These are phyloP conservation scores for Hippocampus kuda DNA, from an alignment of 2,797 vertebrate species.

Conservation along the genomic window DNA sequence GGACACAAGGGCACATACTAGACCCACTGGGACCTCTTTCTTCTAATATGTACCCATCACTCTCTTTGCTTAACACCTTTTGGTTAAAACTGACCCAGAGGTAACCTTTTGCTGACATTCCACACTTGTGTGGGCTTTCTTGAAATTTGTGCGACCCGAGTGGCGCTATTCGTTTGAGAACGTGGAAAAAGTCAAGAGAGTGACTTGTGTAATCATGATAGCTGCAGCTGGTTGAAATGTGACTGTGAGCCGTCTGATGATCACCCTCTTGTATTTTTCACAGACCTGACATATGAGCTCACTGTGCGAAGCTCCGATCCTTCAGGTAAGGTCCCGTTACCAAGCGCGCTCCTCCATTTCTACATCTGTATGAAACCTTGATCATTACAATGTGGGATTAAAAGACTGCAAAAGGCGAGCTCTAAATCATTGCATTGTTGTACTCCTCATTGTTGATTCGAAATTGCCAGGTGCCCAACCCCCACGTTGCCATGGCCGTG, in stretches of 20 bases:
- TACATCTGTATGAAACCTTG: background rate
- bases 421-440: constrained; percentile 31
- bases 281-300: constrained; percentile 93
- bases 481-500: constrained; percentile 29
- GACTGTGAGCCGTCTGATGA: constrained; percentile 5
- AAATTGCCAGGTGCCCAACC: constrained; percentile 22
- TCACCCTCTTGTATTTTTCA: constrained; percentile 34
- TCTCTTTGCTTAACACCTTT: too few relatives aligned
- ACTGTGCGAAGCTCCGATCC: constrained; percentile 82
- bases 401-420: constrained; percentile 9
- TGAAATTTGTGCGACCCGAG: too few relatives aligned
- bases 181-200: too few relatives aligned
- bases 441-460: constrained; percentile 35
- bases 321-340: constrained; percentile 73
- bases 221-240: background rate
- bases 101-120: too few relatives aligned
- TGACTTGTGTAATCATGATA: too few relatives aligned
- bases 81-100: too few relatives aligned
- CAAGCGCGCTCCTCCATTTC: background rate
- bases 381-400: background rate
- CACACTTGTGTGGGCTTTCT: too few relatives aligned
- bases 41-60: too few relatives aligned
- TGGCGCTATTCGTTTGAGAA: too few relatives aligned
- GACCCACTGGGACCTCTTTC: too few relatives aligned
- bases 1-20: too few relatives aligned